Percentiles rank a stretch among this genome's conserved stretches.
phyloP scores from a whole-genome alignment of 2,888 invertebrate species.

The Mesochorus sp. region DNA sequence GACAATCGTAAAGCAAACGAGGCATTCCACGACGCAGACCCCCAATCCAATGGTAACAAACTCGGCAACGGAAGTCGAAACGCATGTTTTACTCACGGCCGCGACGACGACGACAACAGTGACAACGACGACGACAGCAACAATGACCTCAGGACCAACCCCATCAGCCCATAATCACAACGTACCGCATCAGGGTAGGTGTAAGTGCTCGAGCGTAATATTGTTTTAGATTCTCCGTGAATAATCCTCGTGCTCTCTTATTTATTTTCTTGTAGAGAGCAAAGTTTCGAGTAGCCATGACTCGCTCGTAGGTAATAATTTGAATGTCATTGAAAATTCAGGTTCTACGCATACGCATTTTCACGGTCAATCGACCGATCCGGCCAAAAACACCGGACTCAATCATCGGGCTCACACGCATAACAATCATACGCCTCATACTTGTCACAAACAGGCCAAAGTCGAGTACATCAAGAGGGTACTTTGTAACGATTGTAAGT shows the following conservation, averaged over 20 bases:
- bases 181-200: slow-evolving; percentile 73
- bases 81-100: not conserved
- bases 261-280: not conserved
- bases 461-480: slow-evolving; percentile 80
- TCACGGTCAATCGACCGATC: slow-evolving; percentile 72
- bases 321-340: slow-evolving; percentile 50
- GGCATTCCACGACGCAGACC: slow-evolving; percentile 80
- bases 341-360: slow-evolving; percentile 75
- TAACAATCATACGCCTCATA: slow-evolving; percentile 74
- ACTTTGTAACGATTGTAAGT: slow-evolving; percentile 78
- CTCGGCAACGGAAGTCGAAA: not conserved
- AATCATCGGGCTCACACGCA: slow-evolving; percentile 74
- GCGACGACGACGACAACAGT: not conserved
- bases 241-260: not conserved
- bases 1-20: slow-evolving; percentile 74
- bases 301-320: not conserved
- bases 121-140: not conserved
- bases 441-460: slow-evolving; percentile 78
- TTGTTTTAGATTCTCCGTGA: too few relatives aligned
- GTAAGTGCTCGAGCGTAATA: slow-evolving; percentile 59
- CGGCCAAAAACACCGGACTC: slow-evolving; percentile 69
- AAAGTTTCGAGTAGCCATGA: not conserved
- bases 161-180: slow-evolving; percentile 68
- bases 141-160: slow-evolving; percentile 45
- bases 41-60: slow-evolving; percentile 9